phyloP scores from a whole-genome alignment of 2,797 vertebrate genomes.

The Epinephelus malabaricus region DNA sequence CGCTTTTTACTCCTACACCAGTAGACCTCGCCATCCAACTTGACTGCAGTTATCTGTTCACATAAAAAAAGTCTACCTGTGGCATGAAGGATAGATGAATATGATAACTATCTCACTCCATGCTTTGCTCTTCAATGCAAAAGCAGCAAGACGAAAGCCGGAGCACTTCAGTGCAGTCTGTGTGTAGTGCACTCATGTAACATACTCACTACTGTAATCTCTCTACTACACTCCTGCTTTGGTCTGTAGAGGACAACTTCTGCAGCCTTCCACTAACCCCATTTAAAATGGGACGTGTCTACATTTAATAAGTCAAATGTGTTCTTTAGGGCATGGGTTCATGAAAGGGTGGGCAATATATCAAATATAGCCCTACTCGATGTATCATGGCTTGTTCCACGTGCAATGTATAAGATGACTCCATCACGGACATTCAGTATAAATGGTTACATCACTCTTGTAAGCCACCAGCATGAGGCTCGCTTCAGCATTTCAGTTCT shows the following conservation, averaged over 20 bases:
- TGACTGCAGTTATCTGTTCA: constrained; percentile 36
- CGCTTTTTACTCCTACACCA: constrained; percentile 41
- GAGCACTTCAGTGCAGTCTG: constrained; percentile 28
- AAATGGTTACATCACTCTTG: no score
- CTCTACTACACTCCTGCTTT: constrained; percentile 12
- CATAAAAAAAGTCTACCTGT: constrained; percentile 35
- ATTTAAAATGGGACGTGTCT: constrained; percentile 27
- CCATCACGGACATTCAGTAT: no score
- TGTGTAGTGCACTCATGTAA: constrained; percentile 31
- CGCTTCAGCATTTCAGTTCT: no score
- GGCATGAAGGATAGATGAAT: constrained; percentile 11
- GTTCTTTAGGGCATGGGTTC: not conserved
- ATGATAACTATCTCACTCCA: constrained; percentile 19
- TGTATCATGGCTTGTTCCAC: no score
- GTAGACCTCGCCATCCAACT: constrained; percentile 14
- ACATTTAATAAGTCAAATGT: constrained; percentile 22
- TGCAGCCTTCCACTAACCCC: not conserved
- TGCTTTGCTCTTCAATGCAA: constrained; percentile 18
- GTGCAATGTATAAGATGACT: no score
- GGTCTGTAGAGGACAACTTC: constrained; percentile 12
- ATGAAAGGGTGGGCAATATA: not conserved
- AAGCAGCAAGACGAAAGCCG: constrained; percentile 9
- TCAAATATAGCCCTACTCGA: no score
- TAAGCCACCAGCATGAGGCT: no score
- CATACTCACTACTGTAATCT: constrained; percentile 22